These are phyloP conservation scores for Chironomus striatipennis DNA, from an alignment of 1,140 invertebrate species.

Conservation along the genomic window DNA sequence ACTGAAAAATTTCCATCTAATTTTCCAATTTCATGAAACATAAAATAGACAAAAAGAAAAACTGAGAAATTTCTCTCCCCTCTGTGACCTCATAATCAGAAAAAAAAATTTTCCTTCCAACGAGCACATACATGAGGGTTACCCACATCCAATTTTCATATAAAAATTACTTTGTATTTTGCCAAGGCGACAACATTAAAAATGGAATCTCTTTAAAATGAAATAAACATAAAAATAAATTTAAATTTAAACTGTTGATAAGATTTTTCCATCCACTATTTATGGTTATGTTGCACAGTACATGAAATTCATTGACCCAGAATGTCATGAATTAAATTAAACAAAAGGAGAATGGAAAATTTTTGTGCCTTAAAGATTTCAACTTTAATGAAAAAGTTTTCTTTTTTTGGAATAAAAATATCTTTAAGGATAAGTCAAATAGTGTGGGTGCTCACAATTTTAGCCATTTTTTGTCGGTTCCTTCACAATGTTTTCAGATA, in stretches of 20 bases:
- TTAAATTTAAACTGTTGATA: slow-evolving; percentile 21
- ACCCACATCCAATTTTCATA: not conserved
- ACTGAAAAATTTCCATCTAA: not conserved
- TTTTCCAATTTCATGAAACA: slow-evolving; percentile 8
- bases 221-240: slow-evolving; percentile 24
- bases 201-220: not conserved
- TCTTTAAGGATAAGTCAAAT: not conserved
- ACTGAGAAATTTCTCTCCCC: not conserved
- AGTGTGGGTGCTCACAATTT: not conserved
- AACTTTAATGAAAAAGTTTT: too few species aligned
- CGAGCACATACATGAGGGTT: not conserved
- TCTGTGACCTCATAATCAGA: slow-evolving; percentile 16
- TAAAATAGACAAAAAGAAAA: not conserved
- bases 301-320: not conserved
- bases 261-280: not conserved
- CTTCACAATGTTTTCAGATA: not conserved
- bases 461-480: slow-evolving; percentile 6
- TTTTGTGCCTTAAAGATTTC: too few species aligned
- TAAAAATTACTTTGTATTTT: slow-evolving; percentile 2
- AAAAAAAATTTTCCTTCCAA: not conserved
- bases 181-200: not conserved
- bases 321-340: not conserved
- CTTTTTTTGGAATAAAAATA: too few species aligned
- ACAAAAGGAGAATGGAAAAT: too few species aligned
- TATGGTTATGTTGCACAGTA: not conserved